phyloP scores from a whole-genome alignment of 1,140 invertebrate species.

The Drosophila tristis region DNA sequence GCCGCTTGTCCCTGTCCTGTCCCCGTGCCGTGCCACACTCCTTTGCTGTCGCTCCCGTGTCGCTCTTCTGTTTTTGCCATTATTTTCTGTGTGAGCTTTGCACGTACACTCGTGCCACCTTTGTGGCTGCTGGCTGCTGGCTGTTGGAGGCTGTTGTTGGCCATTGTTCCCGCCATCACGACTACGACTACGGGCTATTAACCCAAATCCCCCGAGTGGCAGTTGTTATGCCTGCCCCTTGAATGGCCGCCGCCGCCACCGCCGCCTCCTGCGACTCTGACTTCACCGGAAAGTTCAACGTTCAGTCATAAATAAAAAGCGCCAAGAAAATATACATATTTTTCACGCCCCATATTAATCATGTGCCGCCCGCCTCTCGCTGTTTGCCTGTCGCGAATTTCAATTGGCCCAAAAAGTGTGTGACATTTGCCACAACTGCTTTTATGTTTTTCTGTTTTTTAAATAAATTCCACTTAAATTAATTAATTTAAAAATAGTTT shows the following conservation, averaged over 20 bases:
- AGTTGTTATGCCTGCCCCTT: slow-evolving; percentile 61
- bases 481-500: slow-evolving; percentile 65
- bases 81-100: slow-evolving; percentile 58
- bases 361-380: slow-evolving; percentile 32
- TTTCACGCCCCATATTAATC: slow-evolving; percentile 65
- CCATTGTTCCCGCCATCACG: slow-evolving; percentile 22
- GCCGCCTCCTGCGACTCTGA: slow-evolving; percentile 35
- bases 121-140: slow-evolving; percentile 38
- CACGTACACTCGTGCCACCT: slow-evolving; percentile 54
- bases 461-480: slow-evolving; percentile 53
- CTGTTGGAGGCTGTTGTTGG: slow-evolving; percentile 34
- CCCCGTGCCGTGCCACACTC: not conserved
- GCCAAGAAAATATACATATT: slow-evolving; percentile 38
- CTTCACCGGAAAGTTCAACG: slow-evolving; percentile 78
- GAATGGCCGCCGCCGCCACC: not conserved
- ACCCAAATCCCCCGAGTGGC: slow-evolving; percentile 77
- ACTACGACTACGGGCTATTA: slow-evolving; percentile 64
- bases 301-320: slow-evolving; percentile 68
- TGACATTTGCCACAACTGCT: slow-evolving; percentile 37
- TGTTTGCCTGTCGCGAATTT: slow-evolving; percentile 54
- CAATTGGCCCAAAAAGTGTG: slow-evolving; percentile 55
- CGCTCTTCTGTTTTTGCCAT: slow-evolving; percentile 48
- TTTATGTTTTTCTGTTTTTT: slow-evolving; percentile 2
- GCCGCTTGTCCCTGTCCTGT: slow-evolving; percentile 14
- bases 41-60: slow-evolving; percentile 6